A percentile compares a stretch with the other conserved stretches of the same genome.
Conservation (phyloP, 2,888 invertebrate genomes). For the Unio pictorum region DNA sequence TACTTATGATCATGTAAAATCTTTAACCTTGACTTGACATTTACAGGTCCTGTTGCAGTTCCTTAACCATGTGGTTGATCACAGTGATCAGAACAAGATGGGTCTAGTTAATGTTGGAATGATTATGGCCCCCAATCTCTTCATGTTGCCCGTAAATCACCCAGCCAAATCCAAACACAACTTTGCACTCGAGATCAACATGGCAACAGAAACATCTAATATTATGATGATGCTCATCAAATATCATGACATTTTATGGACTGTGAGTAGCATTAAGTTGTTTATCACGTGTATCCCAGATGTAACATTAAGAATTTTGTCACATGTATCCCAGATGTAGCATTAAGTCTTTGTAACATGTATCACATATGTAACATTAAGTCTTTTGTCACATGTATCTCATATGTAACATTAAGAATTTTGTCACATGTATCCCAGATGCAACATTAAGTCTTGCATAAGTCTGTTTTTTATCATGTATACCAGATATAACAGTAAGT, state of each 20-base stretch:
- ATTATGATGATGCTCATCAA: conserved; percentile 88
- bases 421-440: no score
- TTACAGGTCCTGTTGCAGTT: conserved; percentile 83
- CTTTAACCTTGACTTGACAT: background rate
- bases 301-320: no score
- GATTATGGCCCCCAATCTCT: conserved; percentile 94
- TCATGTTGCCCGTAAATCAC: conserved; percentile 55
- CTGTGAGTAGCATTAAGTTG: conserved; percentile 77
- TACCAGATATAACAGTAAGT: no score
- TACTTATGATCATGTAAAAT: background rate
- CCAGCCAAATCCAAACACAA: conserved; percentile 34
- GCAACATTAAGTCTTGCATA: no score
- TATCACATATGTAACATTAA: no score
- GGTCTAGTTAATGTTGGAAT: conserved; percentile 92
- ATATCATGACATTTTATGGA: conserved; percentile 84
- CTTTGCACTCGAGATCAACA: conserved; percentile 69
- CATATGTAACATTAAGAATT: no score
- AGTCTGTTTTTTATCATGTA: no score
- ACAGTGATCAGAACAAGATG: conserved; percentile 86
- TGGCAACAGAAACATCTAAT: conserved; percentile 90
- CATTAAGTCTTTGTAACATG: no score
- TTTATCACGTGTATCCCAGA: background rate
- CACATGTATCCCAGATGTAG: no score
- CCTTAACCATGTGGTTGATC: conserved; percentile 81
- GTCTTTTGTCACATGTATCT: no score